Base-by-base conservation (phyloP, 2,888 invertebrate genomes). In the Ormia ochracea region DNA sequence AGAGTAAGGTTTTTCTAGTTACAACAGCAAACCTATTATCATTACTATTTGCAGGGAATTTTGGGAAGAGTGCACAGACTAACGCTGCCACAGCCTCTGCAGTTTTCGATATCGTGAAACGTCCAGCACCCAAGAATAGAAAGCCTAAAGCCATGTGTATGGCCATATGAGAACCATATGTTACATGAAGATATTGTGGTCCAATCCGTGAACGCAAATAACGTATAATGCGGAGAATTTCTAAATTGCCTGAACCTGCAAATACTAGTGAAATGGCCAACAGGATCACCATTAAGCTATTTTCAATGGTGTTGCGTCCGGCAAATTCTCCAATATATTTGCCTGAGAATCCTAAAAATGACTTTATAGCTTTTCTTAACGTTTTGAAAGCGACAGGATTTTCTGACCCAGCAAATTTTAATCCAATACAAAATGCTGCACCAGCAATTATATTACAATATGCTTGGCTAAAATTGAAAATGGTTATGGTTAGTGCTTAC, bases 371-470 rank as follows among this genome's bases (percentile, higher is more conserved):
- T 23, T 86, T 84, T 7, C 85, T 85, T 28, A 97, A 91, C 0
- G 95, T 94, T 85, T 94, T 92, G 72, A 95, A 95, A 0, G 98
- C 98, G 66, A 93, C 93, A 68, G 92, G 91, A 88, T 96, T 93
- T 10, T 96, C 96, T 0, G 98, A 95, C 38, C 99, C 98, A 0
- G 99, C 98, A 91, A 94, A 99, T 82, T 96, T 95, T 3, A 99
- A 91, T 0, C 98, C 98, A 84, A 99, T 90, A 6, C 96, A 96
- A 91, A 99, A 95, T 84, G 98, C 97, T 1, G 96, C 97, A 17
- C 99, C 99, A 0, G 97, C 95, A 76, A 98, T 92, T 81, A 98
- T 96, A 89, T 98, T 98, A 90, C 98, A 97, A 90, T 97, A 99
- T 0, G 98, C 98, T 92, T 98, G 98, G 85, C 96, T 96, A 86